Evolutionary conservation across 2,113 vertebrate species (phyloP).

Genomic region (Trematocara stigmaticum): DNA sequence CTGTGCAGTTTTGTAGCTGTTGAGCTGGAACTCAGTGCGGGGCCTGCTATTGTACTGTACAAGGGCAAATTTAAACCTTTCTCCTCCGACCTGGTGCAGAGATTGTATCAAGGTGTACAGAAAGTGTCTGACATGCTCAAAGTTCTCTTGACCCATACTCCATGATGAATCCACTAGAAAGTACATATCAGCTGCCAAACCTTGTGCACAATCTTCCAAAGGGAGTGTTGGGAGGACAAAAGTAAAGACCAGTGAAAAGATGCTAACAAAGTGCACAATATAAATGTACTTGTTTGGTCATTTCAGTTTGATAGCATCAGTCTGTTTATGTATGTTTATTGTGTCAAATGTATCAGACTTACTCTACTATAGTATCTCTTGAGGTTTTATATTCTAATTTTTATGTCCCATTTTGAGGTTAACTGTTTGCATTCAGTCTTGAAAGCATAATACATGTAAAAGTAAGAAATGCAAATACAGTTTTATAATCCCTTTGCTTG

Average conservation of each 20-base stretch:
- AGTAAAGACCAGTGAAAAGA: slow-evolving; percentile 41
- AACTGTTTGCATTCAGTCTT: not conserved
- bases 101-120: slow-evolving; percentile 79
- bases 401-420: not conserved
- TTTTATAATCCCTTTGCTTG: not conserved
- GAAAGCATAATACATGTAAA: not conserved
- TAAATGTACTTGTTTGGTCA: not conserved
- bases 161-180: slow-evolving; percentile 93
- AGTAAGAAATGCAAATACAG: not conserved
- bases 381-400: not conserved
- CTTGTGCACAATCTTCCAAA: slow-evolving; percentile 82
- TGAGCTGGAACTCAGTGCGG: slow-evolving; percentile 84
- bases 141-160: slow-evolving; percentile 83
- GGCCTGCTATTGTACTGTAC: slow-evolving; percentile 83
- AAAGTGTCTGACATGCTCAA: slow-evolving; percentile 84
- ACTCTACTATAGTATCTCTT: not conserved
- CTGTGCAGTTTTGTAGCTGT: slow-evolving; percentile 71
- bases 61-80: slow-evolving; percentile 82
- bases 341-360: not conserved
- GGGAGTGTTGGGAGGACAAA: slow-evolving; percentile 73
- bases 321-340: not conserved
- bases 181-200: slow-evolving; percentile 85
- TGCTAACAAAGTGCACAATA: not conserved
- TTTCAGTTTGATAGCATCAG: not conserved
- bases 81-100: slow-evolving; percentile 76